Evolutionary conservation across 1,140 invertebrate species (phyloP).

Genomic region (Sitophilus oryzae): DNA sequence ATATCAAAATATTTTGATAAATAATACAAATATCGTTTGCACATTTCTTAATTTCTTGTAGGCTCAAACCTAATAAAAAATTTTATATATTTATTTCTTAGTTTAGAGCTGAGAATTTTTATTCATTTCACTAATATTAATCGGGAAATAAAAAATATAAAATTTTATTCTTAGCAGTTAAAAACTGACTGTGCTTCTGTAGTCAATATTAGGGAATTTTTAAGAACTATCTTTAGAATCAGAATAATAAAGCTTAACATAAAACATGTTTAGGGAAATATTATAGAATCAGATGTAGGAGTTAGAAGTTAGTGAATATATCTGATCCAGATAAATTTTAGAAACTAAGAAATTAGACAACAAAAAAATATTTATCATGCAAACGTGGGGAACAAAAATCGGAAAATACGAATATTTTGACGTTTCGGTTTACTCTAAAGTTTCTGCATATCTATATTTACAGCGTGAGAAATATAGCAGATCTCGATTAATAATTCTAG

Average conservation of each 20-base stretch:
- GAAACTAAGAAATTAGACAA: neutral
- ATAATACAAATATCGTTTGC: neutral
- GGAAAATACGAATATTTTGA: too few species aligned
- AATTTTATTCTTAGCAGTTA: neutral
- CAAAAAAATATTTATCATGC: neutral
- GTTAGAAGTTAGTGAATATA: neutral
- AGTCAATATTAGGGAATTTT: slow-evolving; percentile 25
- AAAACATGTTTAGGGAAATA: slow-evolving; percentile 13
- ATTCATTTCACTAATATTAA: neutral
- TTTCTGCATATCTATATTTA: neutral
- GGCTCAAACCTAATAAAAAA: neutral
- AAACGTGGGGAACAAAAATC: neutral
- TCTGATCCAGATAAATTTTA: neutral
- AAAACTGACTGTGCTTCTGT: slow-evolving; percentile 9
- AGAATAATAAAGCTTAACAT: slow-evolving; percentile 8
- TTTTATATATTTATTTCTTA: neutral
- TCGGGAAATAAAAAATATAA: neutral
- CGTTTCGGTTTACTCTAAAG: neutral
- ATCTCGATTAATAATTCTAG: neutral
- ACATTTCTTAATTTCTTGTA: neutral
- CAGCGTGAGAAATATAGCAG: neutral
- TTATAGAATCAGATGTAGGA: slow-evolving; percentile 9
- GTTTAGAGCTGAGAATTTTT: neutral
- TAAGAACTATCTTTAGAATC: slow-evolving; percentile 9
- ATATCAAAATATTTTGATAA: neutral